These are phyloP conservation scores for Ammodytes dubius DNA, from an alignment of 2,113 vertebrate species.

Conservation along the genomic window DNA sequence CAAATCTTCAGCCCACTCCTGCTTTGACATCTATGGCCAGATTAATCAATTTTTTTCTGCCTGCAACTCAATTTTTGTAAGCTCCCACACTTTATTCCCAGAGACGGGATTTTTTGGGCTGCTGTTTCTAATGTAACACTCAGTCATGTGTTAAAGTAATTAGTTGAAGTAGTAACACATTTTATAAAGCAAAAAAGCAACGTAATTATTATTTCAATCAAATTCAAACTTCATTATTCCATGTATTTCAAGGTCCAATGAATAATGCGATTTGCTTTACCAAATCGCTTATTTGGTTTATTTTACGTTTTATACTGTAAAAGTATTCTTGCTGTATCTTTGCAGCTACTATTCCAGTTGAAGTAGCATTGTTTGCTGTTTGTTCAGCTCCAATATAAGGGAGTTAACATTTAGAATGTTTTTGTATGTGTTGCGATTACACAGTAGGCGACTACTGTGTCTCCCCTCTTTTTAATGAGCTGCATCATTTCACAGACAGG, in stretches of 20 bases:
- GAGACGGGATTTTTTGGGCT: background rate
- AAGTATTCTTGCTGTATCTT: background rate
- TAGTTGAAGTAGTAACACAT: conserved; percentile 7
- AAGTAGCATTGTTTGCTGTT: background rate
- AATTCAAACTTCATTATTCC: conserved; percentile 12
- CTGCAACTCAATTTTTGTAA: background rate
- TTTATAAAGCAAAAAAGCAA: background rate
- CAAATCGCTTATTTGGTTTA: conserved; percentile 1
- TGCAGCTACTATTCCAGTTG: background rate
- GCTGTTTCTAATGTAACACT: conserved; percentile 9
- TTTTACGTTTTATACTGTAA: conserved; percentile 4
- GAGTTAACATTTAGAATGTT: background rate
- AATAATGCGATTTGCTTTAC: conserved; percentile 4
- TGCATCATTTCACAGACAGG: conserved; percentile 11
- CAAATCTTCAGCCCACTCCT: conserved; percentile 12
- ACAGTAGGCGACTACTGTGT: background rate
- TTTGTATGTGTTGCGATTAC: background rate
- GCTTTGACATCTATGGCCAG: background rate
- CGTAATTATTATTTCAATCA: conserved; percentile 19
- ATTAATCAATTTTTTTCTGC: conserved; percentile 46
- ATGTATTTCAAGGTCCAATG: conserved; percentile 13
- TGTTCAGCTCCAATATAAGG: background rate
- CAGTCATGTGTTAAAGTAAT: conserved; percentile 37
- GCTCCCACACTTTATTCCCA: background rate
- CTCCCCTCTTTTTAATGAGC: background rate